Percentiles rank a stretch among this genome's conserved stretches.
Evolutionary conservation across 1,140 invertebrate species (phyloP).

Genomic region (Anastrepha ludens): DNA sequence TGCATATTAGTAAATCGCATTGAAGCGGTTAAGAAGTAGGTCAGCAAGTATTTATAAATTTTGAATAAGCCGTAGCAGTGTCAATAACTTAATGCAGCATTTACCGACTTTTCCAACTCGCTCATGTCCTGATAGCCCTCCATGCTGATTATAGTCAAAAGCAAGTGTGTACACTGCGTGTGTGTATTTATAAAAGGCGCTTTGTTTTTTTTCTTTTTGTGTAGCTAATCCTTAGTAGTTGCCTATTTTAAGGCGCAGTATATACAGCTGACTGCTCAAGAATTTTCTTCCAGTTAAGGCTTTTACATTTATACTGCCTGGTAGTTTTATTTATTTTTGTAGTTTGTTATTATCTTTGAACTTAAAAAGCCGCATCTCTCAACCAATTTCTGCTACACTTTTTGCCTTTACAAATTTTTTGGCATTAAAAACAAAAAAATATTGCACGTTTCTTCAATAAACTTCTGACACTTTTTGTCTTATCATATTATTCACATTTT

Average conservation of each 20-base stretch:
- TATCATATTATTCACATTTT: not conserved
- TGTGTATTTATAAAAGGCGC: not conserved
- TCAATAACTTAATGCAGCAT: slow-evolving; percentile 55
- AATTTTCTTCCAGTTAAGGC: too few species aligned
- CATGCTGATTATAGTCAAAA: not conserved
- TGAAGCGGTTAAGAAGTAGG: slow-evolving; percentile 4
- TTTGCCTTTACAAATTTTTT: not conserved
- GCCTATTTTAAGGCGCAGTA: not conserved
- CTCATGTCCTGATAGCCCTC: slow-evolving; percentile 67
- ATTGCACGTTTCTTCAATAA: too few species aligned
- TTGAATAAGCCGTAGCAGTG: slow-evolving; percentile 42
- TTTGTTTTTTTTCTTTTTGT: not conserved
- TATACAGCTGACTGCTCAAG: too few species aligned
- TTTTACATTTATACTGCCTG: too few species aligned
- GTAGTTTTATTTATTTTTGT: too few species aligned
- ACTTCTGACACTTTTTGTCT: not conserved
- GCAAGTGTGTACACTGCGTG: not conserved
- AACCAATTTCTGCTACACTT: too few species aligned
- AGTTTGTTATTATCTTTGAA: too few species aligned
- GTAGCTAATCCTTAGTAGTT: not conserved
- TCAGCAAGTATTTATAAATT: slow-evolving; percentile 14
- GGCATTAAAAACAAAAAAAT: not conserved
- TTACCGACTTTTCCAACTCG: slow-evolving; percentile 72
- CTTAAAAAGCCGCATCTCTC: not conserved
- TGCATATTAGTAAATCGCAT: not conserved